Evolutionary conservation across 2,888 invertebrate species (phyloP), one percentile per base, ranked within the genome.

Genomic region (Bellardia pandia): DNA sequence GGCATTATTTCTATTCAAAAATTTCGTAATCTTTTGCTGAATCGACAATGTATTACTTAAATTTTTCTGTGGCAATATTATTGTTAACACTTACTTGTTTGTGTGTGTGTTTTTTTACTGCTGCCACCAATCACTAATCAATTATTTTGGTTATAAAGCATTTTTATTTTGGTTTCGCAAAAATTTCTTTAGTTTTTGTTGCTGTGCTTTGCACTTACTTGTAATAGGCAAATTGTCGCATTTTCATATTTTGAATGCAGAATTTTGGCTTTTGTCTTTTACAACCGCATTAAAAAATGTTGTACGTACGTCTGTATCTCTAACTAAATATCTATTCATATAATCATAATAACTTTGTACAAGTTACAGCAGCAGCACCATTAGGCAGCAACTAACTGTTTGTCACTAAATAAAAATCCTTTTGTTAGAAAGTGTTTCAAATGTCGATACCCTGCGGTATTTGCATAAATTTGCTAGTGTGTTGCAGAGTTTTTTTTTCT

Each of bases 371-470:
- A 72, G 9, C 3, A 68, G 8, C 23, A n/a, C 48, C 74, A 62
- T 79, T 76, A 72, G 1, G 60, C 66, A 72, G 62, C 69, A 69
- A 78, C 60, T 75, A 78, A 81, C 81, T 81, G 68, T 81, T 84
- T 87, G 84, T 68, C 77, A 62, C 60, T 11, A 9, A 76, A 62
- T 83, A 69, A 60, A 83, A 75, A 81, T 72, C 69, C 84, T 87
- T 87, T 84, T 87, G 84, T 84, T 81, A 53, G 74, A 80, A 85
- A 87, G 86, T 87, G 84, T 87, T 87, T 84, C 84, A 77, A 81
- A 84, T 87, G 86, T 87, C 86, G 86, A 87, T 87, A 87, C 86
- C 86, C 86, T 85, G 84, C 86, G 86, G 86, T 85, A 87, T 87
- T 87, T 84, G 68, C 76, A 84, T 85, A 81, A 64, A 64, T 85